A percentile compares a stretch with the other conserved stretches of the same genome.
phyloP scores from a whole-genome alignment of 2,113 vertebrate species.

The Tenrec ecaudatus region DNA sequence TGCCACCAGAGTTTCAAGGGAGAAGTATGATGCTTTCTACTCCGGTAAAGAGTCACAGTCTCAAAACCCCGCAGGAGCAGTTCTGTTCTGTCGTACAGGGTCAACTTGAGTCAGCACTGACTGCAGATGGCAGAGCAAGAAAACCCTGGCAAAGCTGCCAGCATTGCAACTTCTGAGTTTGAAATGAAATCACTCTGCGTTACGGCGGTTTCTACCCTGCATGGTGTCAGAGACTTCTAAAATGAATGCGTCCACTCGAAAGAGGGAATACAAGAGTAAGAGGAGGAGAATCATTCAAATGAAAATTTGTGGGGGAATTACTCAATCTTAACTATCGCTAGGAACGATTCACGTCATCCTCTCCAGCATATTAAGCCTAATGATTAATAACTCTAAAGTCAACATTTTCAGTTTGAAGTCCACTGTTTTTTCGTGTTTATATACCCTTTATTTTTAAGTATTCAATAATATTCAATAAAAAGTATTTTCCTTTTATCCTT shows the following conservation, averaged over 20 bases:
- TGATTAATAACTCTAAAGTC: neutral
- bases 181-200: neutral
- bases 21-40: neutral
- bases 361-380: neutral
- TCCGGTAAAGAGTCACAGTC: too few species aligned
- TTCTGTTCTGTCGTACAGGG: too few species aligned
- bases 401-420: neutral
- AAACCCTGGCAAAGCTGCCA: neutral
- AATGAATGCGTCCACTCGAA: neutral
- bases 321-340: constrained; percentile 2
- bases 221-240: neutral
- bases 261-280: too few species aligned
- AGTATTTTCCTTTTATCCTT: too few species aligned
- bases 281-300: neutral
- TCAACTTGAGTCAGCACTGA: too few species aligned
- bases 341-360: neutral
- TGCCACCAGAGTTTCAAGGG: too few species aligned
- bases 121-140: too few species aligned
- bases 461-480: too few species aligned
- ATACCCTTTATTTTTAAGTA: too few species aligned
- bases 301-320: neutral
- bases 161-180: neutral
- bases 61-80: too few species aligned
- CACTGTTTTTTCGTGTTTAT: neutral
- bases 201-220: neutral